Conservation (phyloP, 1,140 invertebrate genomes). For the Ganaspis sp. region DNA sequence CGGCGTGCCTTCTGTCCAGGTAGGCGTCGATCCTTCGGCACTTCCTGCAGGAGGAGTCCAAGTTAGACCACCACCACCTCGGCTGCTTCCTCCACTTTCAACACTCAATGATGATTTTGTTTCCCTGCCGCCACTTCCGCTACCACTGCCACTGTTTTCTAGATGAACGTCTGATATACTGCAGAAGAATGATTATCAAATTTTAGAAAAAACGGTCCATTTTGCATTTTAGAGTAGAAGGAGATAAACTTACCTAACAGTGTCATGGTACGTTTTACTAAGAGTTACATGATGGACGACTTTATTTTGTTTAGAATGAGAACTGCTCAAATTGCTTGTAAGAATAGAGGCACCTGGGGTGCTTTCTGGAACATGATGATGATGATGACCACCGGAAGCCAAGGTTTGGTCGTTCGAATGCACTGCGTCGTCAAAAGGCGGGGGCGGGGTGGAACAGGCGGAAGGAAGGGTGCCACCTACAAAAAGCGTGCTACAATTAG, state of each 20-base stretch:
- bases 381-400: conserved; percentile 70
- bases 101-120: conserved; percentile 85
- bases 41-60: conserved; percentile 91
- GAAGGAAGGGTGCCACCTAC: conserved; percentile 79
- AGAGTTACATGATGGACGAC: conserved; percentile 72
- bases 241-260: conserved; percentile 68
- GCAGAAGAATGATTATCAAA: conserved; percentile 9
- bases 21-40: conserved; percentile 95
- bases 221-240: conserved; percentile 44
- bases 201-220: not conserved
- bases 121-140: conserved; percentile 76
- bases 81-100: conserved; percentile 78
- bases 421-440: conserved; percentile 88
- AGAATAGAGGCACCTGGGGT: conserved; percentile 61
- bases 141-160: conserved; percentile 74
- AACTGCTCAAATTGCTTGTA: conserved; percentile 61
- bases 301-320: conserved; percentile 68
- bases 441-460: conserved; percentile 89
- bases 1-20: conserved; percentile 98
- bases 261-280: conserved; percentile 71
- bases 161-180: conserved; percentile 74
- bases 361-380: conserved; percentile 55
- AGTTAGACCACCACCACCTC: conserved; percentile 79
- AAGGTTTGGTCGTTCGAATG: conserved; percentile 76
- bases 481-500: conserved; percentile 74